phyloP scores from a whole-genome alignment of 2,113 vertebrate genomes.

The Mustelus asterias region DNA sequence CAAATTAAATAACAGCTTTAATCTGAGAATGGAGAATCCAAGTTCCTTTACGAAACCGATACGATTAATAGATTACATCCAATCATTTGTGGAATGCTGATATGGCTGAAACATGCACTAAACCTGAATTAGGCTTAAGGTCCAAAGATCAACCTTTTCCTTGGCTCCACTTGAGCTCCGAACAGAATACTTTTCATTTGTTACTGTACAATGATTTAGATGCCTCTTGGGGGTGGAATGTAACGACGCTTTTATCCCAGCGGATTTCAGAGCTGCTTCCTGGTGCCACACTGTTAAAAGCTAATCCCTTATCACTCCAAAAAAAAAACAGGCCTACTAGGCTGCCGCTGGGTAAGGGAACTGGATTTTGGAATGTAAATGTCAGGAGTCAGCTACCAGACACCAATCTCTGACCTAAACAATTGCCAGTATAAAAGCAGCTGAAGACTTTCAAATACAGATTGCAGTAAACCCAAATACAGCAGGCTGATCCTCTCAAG shows the following conservation, averaged over 20 bases:
- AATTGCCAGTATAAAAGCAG: neutral
- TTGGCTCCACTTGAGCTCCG: neutral
- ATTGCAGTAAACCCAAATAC: slow-evolving; percentile 20
- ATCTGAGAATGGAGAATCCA: neutral
- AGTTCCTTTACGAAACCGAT: neutral
- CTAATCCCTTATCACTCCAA: neutral
- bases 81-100: neutral
- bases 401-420: neutral
- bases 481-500: slow-evolving; percentile 4
- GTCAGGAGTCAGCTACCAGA: neutral
- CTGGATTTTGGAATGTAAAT: neutral
- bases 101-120: neutral
- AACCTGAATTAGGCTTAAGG: neutral
- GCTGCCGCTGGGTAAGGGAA: neutral
- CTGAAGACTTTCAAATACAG: neutral
- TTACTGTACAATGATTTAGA: neutral
- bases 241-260: neutral
- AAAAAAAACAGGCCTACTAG: neutral
- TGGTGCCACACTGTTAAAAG: neutral
- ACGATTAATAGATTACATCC: neutral
- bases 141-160: neutral
- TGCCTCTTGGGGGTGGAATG: neutral
- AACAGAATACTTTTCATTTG: neutral
- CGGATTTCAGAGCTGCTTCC: neutral
- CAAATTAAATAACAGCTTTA: neutral